phyloP scores from a whole-genome alignment of 2,797 vertebrate genomes.

The Aeoliscus strigatus region DNA sequence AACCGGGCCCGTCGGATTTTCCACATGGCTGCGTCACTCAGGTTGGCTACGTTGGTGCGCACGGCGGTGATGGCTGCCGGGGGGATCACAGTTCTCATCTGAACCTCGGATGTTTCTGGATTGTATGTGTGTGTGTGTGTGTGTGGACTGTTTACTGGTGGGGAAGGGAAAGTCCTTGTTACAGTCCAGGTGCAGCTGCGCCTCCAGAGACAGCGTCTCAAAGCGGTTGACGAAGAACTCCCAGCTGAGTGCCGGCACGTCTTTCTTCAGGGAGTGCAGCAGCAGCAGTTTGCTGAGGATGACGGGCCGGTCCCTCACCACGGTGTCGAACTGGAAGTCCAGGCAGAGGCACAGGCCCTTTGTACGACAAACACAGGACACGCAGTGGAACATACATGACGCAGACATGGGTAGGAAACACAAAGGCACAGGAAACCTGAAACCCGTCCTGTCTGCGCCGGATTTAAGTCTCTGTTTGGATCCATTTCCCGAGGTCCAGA shows the following conservation, averaged over 20 bases:
- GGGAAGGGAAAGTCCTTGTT: conserved; percentile 99
- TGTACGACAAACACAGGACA: conserved; percentile 13
- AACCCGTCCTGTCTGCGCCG: no score
- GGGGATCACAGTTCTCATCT: neutral
- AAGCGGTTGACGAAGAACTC: conserved; percentile 99
- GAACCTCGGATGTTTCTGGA: neutral
- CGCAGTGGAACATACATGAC: no score
- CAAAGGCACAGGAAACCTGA: no score
- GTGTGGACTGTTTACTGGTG: conserved; percentile 80
- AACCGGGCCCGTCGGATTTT: conserved; percentile 97
- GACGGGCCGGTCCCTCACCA: conserved; percentile 93
- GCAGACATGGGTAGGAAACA: no score
- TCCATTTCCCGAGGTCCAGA: no score
- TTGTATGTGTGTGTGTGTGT: neutral
- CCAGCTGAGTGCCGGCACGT: conserved; percentile 97
- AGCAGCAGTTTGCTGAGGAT: conserved; percentile 96
- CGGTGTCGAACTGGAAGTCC: conserved; percentile 99
- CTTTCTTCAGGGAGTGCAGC: conserved; percentile 92
- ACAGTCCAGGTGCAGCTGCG: conserved; percentile 97
- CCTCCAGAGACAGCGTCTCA: conserved; percentile 95
- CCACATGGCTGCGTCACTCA: conserved; percentile 96
- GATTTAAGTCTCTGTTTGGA: no score
- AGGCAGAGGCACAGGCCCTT: conserved; percentile 95
- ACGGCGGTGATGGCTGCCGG: conserved; percentile 92
- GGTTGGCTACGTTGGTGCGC: conserved; percentile 95